phyloP scores from a whole-genome alignment of 2,797 vertebrate species.

The Amazona ochrocephala region DNA sequence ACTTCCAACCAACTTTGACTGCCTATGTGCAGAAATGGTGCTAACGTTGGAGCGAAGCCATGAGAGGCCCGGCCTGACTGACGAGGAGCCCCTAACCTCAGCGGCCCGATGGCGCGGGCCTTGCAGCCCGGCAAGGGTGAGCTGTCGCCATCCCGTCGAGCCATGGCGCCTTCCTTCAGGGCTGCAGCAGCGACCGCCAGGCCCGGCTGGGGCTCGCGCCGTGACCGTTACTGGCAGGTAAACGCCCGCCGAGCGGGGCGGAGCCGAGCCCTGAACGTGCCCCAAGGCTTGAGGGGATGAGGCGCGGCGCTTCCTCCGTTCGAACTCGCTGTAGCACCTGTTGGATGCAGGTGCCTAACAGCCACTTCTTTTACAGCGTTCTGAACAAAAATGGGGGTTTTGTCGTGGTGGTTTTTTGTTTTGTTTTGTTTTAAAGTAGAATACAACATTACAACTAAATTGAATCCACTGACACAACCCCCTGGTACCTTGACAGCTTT shows the following conservation, averaged over 20 bases:
- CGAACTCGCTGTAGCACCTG: rapidly evolving
- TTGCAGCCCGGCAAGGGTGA: rapidly evolving
- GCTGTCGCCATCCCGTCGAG: rapidly evolving
- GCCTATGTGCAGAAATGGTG: neutral
- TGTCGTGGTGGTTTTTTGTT: neutral
- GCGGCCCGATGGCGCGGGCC: neutral
- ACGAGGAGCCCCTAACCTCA: rapidly evolving
- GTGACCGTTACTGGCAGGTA: rapidly evolving
- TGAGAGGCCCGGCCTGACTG: neutral
- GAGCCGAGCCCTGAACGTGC: neutral
- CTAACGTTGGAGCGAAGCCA: rapidly evolving
- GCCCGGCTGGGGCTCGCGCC: rapidly evolving
- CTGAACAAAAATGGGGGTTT: neutral
- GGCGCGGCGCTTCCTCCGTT: rapidly evolving
- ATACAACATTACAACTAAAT: neutral
- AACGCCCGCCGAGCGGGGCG: too few species aligned
- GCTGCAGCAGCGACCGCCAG: rapidly evolving
- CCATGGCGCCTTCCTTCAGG: neutral
- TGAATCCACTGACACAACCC: neutral
- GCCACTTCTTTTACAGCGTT: neutral
- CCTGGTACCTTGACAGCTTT: neutral
- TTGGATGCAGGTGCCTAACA: rapidly evolving
- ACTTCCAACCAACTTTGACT: neutral
- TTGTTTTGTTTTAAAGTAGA: neutral
- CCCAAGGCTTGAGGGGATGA: rapidly evolving